These are phyloP conservation scores for Grantiella picta DNA, from an alignment of 2,113 vertebrate species.

Conservation along the genomic window DNA sequence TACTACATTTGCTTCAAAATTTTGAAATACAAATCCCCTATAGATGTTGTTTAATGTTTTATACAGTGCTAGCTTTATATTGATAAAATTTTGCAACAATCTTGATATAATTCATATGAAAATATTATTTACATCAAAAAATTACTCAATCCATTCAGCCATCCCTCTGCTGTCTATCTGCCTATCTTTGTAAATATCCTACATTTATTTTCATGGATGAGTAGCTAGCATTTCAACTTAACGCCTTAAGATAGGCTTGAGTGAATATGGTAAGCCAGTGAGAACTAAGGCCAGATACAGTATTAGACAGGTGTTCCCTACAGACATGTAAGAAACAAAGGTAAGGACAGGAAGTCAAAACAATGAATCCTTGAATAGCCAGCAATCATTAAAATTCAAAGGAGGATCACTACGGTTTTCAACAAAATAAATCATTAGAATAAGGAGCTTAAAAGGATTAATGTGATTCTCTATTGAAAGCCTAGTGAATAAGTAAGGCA, in stretches of 20 bases:
- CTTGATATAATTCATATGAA: constrained; percentile 14
- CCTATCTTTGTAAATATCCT: constrained; percentile 73
- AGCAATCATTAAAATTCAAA: constrained; percentile 91
- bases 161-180: constrained; percentile 70
- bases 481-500: constrained; percentile 79
- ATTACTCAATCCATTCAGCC: constrained; percentile 67
- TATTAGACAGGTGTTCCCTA: constrained; percentile 87
- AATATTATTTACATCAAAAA: constrained; percentile 62
- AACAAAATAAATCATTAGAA: constrained; percentile 94
- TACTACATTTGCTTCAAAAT: constrained; percentile 23
- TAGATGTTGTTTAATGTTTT: background rate
- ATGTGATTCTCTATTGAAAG: constrained; percentile 87
- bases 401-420: constrained; percentile 85
- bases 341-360: constrained; percentile 93
- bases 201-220: constrained; percentile 78
- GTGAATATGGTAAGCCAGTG: constrained; percentile 77
- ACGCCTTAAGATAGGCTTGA: constrained; percentile 80
- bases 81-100: constrained; percentile 33
- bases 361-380: constrained; percentile 89
- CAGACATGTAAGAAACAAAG: constrained; percentile 86
- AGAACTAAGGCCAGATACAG: constrained; percentile 80
- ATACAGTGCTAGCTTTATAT: constrained; percentile 27
- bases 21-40: background rate
- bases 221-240: constrained; percentile 74
- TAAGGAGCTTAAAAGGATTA: constrained; percentile 91